These are phyloP conservation scores for Coendou prehensilis DNA, from an alignment of 2,797 vertebrate genomes.

Conservation along the genomic window DNA sequence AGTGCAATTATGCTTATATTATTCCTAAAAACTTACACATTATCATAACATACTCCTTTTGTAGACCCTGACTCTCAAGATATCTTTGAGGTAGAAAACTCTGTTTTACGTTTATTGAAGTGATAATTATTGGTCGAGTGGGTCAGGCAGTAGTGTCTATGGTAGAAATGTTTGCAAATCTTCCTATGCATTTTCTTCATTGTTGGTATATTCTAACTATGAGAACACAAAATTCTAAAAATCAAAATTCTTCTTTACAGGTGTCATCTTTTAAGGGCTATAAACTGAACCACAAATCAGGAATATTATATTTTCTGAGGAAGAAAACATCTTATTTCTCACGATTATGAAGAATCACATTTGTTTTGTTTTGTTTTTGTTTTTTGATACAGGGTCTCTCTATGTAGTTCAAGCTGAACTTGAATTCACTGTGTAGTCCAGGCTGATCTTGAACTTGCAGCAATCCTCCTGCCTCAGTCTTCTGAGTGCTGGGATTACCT, in stretches of 20 bases:
- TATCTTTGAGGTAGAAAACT: slow-evolving; percentile 50
- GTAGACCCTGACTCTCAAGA: slow-evolving; percentile 41
- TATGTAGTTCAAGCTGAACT: neutral
- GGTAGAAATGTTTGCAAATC: slow-evolving; percentile 56
- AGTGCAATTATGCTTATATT: slow-evolving; percentile 55
- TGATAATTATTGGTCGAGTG: slow-evolving; percentile 25
- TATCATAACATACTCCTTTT: slow-evolving; percentile 23
- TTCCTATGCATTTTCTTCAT: slow-evolving; percentile 72
- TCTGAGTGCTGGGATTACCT: neutral
- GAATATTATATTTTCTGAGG: slow-evolving; percentile 80
- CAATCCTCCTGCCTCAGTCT: neutral
- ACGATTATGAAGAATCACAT: slow-evolving; percentile 80
- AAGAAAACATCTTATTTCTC: slow-evolving; percentile 78
- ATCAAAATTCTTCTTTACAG: slow-evolving; percentile 78
- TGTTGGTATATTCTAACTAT: slow-evolving; percentile 77
- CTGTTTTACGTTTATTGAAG: slow-evolving; percentile 70
- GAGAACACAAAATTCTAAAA: slow-evolving; percentile 50
- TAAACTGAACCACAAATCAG: slow-evolving; percentile 84
- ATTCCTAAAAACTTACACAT: slow-evolving; percentile 41
- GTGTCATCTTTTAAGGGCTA: slow-evolving; percentile 76
- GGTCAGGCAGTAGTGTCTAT: neutral
- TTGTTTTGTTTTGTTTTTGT: slow-evolving; percentile 6
- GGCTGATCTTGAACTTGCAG: neutral
- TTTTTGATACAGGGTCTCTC: neutral
- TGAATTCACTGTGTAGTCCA: neutral